These are phyloP conservation scores for Eumerus sabulonum DNA, from an alignment of 2,888 invertebrate genomes.

Conservation along the genomic window DNA sequence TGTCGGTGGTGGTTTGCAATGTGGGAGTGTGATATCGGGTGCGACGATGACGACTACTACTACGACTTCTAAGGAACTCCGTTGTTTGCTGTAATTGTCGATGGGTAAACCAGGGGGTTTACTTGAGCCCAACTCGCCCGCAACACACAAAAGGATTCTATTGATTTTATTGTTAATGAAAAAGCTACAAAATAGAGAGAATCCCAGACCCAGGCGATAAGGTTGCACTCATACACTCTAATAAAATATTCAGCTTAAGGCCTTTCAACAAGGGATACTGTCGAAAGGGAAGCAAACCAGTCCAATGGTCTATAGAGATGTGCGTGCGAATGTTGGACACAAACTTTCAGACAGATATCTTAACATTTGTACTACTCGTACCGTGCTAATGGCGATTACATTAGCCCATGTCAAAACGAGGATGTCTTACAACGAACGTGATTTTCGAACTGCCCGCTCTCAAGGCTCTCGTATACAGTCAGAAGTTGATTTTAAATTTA, in stretches of 20 bases:
- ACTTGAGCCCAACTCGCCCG: slow-evolving; percentile 1
- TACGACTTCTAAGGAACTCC: slow-evolving; percentile 63
- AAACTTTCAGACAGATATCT: slow-evolving; percentile 18
- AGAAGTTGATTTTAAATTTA: neutral
- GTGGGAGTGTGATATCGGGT: slow-evolving; percentile 39
- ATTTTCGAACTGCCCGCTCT: slow-evolving; percentile 30
- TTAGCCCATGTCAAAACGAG: slow-evolving; percentile 26
- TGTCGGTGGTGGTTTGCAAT: slow-evolving; percentile 59
- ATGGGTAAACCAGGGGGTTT: slow-evolving; percentile 40
- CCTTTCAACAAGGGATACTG: slow-evolving; percentile 18
- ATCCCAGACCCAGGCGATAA: slow-evolving; percentile 60
- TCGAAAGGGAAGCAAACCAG: slow-evolving; percentile 34
- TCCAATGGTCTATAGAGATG: slow-evolving; percentile 27
- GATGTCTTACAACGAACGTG: slow-evolving; percentile 18
- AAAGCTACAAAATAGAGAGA: slow-evolving; percentile 67
- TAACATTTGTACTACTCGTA: slow-evolving; percentile 26
- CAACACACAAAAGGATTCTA: slow-evolving; percentile 66
- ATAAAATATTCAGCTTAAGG: slow-evolving; percentile 61
- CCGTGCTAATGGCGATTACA: slow-evolving; percentile 48
- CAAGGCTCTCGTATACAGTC: no score
- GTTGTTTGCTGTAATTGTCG: slow-evolving; percentile 63
- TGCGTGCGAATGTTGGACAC: slow-evolving; percentile 26
- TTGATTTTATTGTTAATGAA: slow-evolving; percentile 69
- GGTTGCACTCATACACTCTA: slow-evolving; percentile 56
- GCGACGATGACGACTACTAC: slow-evolving; percentile 40